Evolutionary conservation across 2,113 vertebrate species (phyloP), one percentile per base, ranked within the genome.

Genomic region (Syngnathus scovelli): DNA sequence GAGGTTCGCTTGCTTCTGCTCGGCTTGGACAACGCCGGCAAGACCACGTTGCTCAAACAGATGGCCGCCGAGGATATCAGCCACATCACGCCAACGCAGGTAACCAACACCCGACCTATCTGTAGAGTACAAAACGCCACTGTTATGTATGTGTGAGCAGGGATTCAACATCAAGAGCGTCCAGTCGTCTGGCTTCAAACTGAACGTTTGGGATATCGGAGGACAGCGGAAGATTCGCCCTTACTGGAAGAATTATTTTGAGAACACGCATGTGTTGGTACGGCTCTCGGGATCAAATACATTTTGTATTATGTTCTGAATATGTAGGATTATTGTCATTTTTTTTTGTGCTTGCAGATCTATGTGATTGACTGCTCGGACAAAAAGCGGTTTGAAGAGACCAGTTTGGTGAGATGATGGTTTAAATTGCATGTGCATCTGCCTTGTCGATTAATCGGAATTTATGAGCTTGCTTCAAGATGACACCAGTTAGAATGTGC

Each of bases 161-260:
- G 96, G 96, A 54, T 99, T 99, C 89, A 99, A 99, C 89, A 98
- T 99, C 73, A 99, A 98, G 88, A 98, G 95, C 43, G 95, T 98
- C 70, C 96, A 98, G 78, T 98, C 97, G 83, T 95, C 98, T 89
- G 97, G 96, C 56, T 98, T 99, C 88, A 98, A 98, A 81, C 89
- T 99, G 79, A 99, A 98, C 0, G 95, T 99, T 19, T 98, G 96
- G 96, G 96, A 99, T 89, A 99, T 98, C 73, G 96, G 96, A 0
- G 96, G 97, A 66, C 97, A 99, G 87, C 92, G 96, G 87, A 99
- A 98, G 92, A 99, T 99, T 90, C 91, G 97, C 69, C 96, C 96
- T 0, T 99, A 98, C 88, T 98, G 96, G 97, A 94, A 94, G 81
- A 98, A 98, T 89, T 99, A 99, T 88, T 98, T 99, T 92, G 97